Percentiles rank a stretch among this genome's conserved stretches.
Conservation (phyloP, 1,140 invertebrate genomes). For the Pogonomyrmex californicus region DNA sequence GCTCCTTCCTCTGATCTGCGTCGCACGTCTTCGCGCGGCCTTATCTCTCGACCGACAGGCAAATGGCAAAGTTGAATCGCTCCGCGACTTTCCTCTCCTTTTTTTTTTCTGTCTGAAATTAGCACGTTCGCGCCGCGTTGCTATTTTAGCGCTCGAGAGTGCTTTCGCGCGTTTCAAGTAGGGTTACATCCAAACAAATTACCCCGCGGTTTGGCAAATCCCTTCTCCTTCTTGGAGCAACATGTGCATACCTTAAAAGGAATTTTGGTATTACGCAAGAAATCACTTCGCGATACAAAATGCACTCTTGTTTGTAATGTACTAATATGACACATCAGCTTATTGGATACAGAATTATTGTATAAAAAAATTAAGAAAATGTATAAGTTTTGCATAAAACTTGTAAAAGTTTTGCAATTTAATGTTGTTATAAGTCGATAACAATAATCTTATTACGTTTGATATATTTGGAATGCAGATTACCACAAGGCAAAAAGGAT, state of each 20-base stretch:
- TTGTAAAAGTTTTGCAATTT: neutral
- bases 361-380: neutral
- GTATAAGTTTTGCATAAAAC: neutral
- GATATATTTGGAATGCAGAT: slow-evolving; percentile 75
- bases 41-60: neutral
- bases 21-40: neutral
- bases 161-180: neutral
- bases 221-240: neutral
- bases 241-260: neutral
- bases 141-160: slow-evolving; percentile 21
- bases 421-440: neutral
- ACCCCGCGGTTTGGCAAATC: neutral
- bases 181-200: neutral
- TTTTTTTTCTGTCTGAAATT: slow-evolving; percentile 49
- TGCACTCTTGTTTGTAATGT: neutral
- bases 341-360: neutral
- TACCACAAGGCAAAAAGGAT: slow-evolving; percentile 86
- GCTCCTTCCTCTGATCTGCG: neutral
- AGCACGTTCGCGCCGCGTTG: slow-evolving; percentile 10
- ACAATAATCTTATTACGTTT: neutral
- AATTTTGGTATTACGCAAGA: neutral
- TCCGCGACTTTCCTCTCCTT: slow-evolving; percentile 22
- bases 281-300: neutral
- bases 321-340: neutral
- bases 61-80: slow-evolving; percentile 24